phyloP scores from a whole-genome alignment of 2,888 invertebrate species.

The Agrochola lychnidis region DNA sequence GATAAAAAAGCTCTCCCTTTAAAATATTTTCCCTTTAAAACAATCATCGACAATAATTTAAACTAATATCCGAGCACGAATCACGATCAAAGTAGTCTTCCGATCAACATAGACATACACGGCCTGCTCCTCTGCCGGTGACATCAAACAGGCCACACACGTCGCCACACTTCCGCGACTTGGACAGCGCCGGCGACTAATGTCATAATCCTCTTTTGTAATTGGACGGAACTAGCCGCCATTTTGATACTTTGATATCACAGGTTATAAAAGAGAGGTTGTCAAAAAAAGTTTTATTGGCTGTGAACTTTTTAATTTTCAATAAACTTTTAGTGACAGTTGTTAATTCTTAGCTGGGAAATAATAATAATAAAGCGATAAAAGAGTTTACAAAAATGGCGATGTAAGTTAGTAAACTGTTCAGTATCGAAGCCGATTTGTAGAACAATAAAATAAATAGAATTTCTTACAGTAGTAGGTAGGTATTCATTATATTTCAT shows the following conservation, averaged over 20 bases:
- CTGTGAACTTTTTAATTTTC: constrained; percentile 3
- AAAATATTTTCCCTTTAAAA: background rate
- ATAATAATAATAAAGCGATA: background rate
- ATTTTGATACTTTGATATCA: constrained; percentile 28
- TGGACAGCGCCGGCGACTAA: constrained; percentile 60
- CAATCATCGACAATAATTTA: constrained; percentile 27
- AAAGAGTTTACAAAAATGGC: background rate
- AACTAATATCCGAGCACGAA: constrained; percentile 38
- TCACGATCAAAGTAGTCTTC: constrained; percentile 42
- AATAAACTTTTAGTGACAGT: background rate
- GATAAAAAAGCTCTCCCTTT: background rate
- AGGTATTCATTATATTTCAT: background rate
- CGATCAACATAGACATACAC: constrained; percentile 16
- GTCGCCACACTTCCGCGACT: constrained; percentile 76
- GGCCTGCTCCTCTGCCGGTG: constrained; percentile 49
- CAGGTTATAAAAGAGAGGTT: constrained; percentile 15
- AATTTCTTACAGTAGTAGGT: background rate
- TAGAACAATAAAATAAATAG: background rate
- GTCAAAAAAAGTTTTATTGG: constrained; percentile 4
- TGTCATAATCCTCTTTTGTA: constrained; percentile 58
- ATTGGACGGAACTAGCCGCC: constrained; percentile 53
- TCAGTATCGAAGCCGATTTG: background rate
- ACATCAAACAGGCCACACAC: constrained; percentile 82
- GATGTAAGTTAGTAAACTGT: background rate
- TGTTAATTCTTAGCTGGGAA: background rate